Evolutionary conservation across 2,797 vertebrate genomes (phyloP).

Genomic region (Chromis chromis): DNA sequence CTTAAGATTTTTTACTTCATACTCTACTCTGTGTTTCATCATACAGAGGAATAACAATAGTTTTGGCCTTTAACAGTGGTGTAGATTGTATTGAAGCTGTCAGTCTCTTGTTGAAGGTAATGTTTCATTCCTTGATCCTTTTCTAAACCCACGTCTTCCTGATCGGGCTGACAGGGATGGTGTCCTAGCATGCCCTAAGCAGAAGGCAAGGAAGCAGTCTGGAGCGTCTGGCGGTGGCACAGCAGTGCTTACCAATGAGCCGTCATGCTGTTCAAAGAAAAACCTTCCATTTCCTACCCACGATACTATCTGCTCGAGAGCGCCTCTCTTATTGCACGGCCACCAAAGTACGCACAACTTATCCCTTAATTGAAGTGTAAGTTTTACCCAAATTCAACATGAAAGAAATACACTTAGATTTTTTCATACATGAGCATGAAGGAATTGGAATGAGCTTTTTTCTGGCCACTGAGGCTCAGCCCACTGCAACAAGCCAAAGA

Average conservation of each 20-base stretch:
- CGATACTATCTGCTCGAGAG: conserved; percentile 31
- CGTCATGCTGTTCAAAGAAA: conserved; percentile 56
- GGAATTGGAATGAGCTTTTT: neutral
- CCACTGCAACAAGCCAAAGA: neutral
- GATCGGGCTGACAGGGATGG: conserved; percentile 51
- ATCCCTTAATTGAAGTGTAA: conserved; percentile 17
- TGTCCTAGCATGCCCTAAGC: conserved; percentile 57
- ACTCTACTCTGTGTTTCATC: neutral
- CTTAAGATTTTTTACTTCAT: too few relatives aligned
- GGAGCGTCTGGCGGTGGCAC: conserved; percentile 60
- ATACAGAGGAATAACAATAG: conserved; percentile 2
- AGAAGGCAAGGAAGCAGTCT: conserved; percentile 62
- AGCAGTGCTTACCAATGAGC: conserved; percentile 58
- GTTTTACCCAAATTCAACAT: conserved; percentile 1
- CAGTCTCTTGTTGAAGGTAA: conserved; percentile 25
- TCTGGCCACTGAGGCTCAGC: neutral
- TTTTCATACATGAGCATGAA: conserved; percentile 2
- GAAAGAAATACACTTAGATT: neutral
- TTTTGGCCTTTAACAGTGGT: conserved; percentile 13
- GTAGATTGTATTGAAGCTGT: conserved; percentile 3
- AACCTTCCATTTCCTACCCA: conserved; percentile 38
- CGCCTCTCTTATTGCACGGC: neutral
- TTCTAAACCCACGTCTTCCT: conserved; percentile 40
- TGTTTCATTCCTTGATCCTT: conserved; percentile 47
- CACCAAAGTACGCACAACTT: conserved; percentile 16